Evolutionary conservation across 1,140 invertebrate genomes (phyloP).

Genomic region (Papilio helenus): DNA sequence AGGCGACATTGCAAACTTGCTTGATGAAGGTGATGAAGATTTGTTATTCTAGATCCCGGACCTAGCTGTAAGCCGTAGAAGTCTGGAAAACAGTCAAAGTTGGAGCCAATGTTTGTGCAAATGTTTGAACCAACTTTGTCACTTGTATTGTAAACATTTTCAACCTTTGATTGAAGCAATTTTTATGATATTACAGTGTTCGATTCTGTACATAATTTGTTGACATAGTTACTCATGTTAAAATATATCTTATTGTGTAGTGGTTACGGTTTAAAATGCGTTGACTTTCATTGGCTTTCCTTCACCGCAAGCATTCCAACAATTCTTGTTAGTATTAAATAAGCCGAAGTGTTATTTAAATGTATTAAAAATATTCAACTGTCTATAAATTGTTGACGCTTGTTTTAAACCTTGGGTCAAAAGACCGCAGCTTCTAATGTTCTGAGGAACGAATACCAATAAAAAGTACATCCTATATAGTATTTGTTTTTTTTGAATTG

Average conservation of each 20-base stretch:
- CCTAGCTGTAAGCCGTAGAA: slow-evolving; percentile 50
- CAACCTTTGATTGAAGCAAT: slow-evolving; percentile 54
- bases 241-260: slow-evolving; percentile 46
- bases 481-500: slow-evolving; percentile 74
- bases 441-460: slow-evolving; percentile 50
- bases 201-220: slow-evolving; percentile 57
- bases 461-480: slow-evolving; percentile 71
- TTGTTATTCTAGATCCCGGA: slow-evolving; percentile 90
- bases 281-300: slow-evolving; percentile 43
- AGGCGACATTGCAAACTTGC: slow-evolving; percentile 87
- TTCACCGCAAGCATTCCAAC: slow-evolving; percentile 60
- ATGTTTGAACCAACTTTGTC: slow-evolving; percentile 17
- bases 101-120: slow-evolving; percentile 46
- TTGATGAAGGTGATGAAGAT: slow-evolving; percentile 97
- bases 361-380: slow-evolving; percentile 9
- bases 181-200: slow-evolving; percentile 74
- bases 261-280: slow-evolving; percentile 44
- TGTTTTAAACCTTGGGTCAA: slow-evolving; percentile 24
- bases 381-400: not conserved
- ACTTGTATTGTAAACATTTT: slow-evolving; percentile 10
- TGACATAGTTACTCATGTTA: slow-evolving; percentile 48
- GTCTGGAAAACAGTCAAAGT: slow-evolving; percentile 49
- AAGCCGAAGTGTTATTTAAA: slow-evolving; percentile 26
- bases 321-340: slow-evolving; percentile 45
- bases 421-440: slow-evolving; percentile 31